phyloP scores from a whole-genome alignment of 2,113 vertebrate species.

The Crotalus tigris region DNA sequence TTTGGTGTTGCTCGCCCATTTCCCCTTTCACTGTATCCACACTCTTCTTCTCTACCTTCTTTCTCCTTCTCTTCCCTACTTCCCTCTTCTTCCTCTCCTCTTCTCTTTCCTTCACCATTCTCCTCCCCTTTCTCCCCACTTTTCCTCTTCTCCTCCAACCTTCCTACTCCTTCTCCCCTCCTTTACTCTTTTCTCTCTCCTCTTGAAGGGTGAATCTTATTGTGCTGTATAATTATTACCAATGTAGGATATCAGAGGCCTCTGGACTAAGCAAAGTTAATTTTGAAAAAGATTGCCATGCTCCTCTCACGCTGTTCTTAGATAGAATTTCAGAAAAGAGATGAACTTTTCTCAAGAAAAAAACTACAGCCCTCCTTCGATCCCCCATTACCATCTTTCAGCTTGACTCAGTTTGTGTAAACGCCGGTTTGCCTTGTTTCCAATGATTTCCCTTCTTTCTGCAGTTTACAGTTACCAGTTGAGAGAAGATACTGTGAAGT shows the following conservation, averaged over 20 bases:
- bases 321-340: neutral
- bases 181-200: too few relatives aligned
- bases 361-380: neutral
- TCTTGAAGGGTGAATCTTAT: too few relatives aligned
- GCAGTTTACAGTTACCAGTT: slow-evolving; percentile 55
- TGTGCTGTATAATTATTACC: neutral
- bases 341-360: neutral
- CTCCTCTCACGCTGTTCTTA: neutral
- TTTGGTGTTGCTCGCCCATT: too few relatives aligned
- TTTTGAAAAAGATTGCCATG: neutral
- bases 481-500: slow-evolving; percentile 46
- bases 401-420: neutral
- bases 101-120: too few relatives aligned
- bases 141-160: too few relatives aligned
- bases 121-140: too few relatives aligned
- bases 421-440: neutral
- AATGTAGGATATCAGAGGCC: neutral
- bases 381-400: neutral
- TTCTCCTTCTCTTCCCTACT: too few relatives aligned
- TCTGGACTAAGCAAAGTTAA: neutral
- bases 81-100: too few relatives aligned
- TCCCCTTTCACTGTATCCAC: too few relatives aligned
- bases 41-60: too few relatives aligned
- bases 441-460: slow-evolving; percentile 55
- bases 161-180: too few relatives aligned